Conservation (phyloP, 2,888 invertebrate genomes). For the Cephus spinipes region DNA sequence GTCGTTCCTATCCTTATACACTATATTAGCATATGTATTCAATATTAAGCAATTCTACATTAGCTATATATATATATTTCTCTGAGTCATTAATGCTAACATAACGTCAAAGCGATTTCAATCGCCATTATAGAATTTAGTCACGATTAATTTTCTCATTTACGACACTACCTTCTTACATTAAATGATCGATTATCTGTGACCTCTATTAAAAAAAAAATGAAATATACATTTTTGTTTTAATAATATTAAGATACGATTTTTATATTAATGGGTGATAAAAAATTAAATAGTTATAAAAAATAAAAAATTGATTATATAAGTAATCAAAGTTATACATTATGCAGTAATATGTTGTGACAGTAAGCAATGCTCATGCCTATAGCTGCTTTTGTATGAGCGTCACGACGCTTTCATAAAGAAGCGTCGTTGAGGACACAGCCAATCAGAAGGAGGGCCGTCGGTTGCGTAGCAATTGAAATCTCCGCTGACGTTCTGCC, state of each 20-base stretch:
- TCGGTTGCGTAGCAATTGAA: not conserved
- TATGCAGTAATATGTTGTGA: too few relatives aligned
- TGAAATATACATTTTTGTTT: not conserved
- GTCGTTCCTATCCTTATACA: not conserved
- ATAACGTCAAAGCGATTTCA: not conserved
- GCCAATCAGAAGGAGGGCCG: not conserved
- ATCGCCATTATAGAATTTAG: not conserved
- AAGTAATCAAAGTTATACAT: too few relatives aligned
- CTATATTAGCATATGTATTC: not conserved
- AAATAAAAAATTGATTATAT: too few relatives aligned
- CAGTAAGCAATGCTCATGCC: too few relatives aligned
- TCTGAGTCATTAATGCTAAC: not conserved
- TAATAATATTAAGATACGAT: not conserved
- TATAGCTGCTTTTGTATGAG: not conserved
- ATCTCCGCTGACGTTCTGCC: not conserved
- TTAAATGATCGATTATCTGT: not conserved
- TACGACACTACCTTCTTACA: not conserved
- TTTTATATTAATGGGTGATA: not conserved
- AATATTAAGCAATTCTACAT: not conserved
- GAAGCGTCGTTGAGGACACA: not conserved
- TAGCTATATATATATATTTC: not conserved
- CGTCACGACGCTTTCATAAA: not conserved
- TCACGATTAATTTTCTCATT: not conserved
- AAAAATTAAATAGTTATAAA: too few relatives aligned
- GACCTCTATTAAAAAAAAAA: not conserved